Conservation (phyloP, 2,113 vertebrate species). For the Eptesicus fuscus region DNA sequence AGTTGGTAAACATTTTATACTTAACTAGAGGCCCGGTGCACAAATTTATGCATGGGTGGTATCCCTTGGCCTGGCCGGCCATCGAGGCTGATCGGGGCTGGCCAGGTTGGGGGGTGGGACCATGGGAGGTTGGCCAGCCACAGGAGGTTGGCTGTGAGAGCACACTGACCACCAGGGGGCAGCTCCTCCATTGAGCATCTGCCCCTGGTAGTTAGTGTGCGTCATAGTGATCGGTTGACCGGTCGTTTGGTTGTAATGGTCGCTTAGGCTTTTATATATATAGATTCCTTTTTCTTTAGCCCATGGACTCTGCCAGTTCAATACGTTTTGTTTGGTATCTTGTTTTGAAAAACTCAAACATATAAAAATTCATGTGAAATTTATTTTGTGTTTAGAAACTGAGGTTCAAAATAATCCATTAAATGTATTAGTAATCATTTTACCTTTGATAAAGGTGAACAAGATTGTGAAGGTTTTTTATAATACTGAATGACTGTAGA, state of each 20-base stretch:
- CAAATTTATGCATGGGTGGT: too few relatives aligned
- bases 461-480: conserved; percentile 71
- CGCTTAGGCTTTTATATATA: too few relatives aligned
- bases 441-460: conserved; percentile 44
- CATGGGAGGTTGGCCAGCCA: too few relatives aligned
- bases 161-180: too few relatives aligned
- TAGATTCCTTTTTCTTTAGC: conserved; percentile 28
- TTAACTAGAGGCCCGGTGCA: neutral
- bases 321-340: conserved; percentile 40
- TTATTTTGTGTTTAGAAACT: conserved; percentile 36
- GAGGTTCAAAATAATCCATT: conserved; percentile 36
- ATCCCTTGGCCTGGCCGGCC: too few relatives aligned
- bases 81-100: too few relatives aligned
- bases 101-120: too few relatives aligned
- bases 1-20: conserved; percentile 58
- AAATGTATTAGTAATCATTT: neutral
- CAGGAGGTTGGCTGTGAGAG: too few relatives aligned
- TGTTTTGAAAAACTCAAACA: neutral
- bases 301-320: conserved; percentile 24
- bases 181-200: too few relatives aligned
- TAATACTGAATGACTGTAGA: conserved; percentile 45
- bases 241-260: too few relatives aligned
- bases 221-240: too few relatives aligned
- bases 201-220: too few relatives aligned
- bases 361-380: conserved; percentile 11